Base-by-base conservation (phyloP, 2,797 vertebrate genomes). In the Acrossocheilus fasciatus region DNA sequence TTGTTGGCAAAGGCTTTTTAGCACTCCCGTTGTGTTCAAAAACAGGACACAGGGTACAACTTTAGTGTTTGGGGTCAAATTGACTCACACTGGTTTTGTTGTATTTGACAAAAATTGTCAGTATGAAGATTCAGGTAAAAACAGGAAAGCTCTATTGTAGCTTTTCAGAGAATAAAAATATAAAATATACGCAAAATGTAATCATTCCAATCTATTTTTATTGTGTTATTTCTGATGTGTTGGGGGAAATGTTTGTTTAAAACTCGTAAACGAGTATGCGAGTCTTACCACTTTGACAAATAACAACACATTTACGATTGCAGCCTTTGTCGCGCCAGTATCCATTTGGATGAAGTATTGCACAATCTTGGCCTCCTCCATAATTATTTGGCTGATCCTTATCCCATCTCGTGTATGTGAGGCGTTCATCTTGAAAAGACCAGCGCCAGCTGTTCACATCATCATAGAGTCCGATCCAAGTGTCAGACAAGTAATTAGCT, bases 381-480 rank as follows among this genome's bases (percentile, higher is more conserved):
- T 4, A 10, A 57, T 91, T 88, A 73, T 84, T 0, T 2, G 91
- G 87, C 15, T 86, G 1, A 2, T 2, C 12, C 0, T 0, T 0
- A 0, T 0, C 0, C 91, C 91, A 93, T 0, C 59, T 84, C 2
- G 5, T 73, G 36, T 86, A 79, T 15, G 89, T 23, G 45, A 79
- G 15, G 4, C n/a, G 6, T 91, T 77, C 0, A 14, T 47, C 1
- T 90, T 78, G 14, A 36, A 89, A 76, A 2, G 91, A 92, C 91
- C 91, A 93, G 36, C 59, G 52, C 92, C 91, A 93, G 76, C 81
- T 86, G 80, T 84, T 57, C 52, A 82, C 3, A 1, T 88, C 78
- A 8, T 89, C 74, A 34, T 89, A 85, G 85, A 92, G 82, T 8
- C 92, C 91, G 0, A 91, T 90, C 91, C 91, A 93, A 18, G 14